These are phyloP conservation scores for Syngnathus typhle DNA, from an alignment of 2,113 vertebrate species.

Conservation along the genomic window DNA sequence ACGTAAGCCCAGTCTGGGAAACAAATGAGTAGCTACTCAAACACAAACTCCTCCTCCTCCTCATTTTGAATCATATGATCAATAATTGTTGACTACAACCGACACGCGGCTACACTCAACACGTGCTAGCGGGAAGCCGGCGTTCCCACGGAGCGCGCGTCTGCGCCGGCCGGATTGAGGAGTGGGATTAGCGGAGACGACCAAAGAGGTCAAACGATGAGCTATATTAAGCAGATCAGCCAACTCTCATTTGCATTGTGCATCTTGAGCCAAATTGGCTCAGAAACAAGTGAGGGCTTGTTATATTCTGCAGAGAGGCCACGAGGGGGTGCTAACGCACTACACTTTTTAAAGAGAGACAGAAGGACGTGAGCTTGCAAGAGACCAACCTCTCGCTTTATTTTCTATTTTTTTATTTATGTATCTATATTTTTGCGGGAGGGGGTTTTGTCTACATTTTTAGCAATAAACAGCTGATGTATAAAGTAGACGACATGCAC, in stretches of 20 bases:
- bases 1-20: conserved; percentile 26
- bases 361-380: conserved; percentile 23
- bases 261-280: neutral
- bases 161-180: conserved; percentile 19
- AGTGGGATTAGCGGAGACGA: conserved; percentile 59
- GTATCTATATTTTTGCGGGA: neutral
- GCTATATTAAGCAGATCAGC: conserved; percentile 37
- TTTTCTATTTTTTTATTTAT: neutral
- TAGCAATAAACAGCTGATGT: neutral
- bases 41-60: neutral
- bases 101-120: no score
- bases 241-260: conserved; percentile 34
- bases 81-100: neutral
- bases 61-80: neutral
- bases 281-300: neutral
- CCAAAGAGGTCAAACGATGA: conserved; percentile 29
- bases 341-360: conserved; percentile 14
- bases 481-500: conserved; percentile 18
- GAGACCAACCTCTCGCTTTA: conserved; percentile 28
- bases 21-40: neutral
- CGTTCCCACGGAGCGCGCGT: no score
- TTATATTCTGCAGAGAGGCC: conserved; percentile 26
- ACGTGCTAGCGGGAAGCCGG: no score
- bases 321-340: conserved; percentile 58
- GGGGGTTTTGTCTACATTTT: neutral